These are phyloP conservation scores for Epinotia brunnichana DNA, from an alignment of 2,888 invertebrate species.

Conservation along the genomic window DNA sequence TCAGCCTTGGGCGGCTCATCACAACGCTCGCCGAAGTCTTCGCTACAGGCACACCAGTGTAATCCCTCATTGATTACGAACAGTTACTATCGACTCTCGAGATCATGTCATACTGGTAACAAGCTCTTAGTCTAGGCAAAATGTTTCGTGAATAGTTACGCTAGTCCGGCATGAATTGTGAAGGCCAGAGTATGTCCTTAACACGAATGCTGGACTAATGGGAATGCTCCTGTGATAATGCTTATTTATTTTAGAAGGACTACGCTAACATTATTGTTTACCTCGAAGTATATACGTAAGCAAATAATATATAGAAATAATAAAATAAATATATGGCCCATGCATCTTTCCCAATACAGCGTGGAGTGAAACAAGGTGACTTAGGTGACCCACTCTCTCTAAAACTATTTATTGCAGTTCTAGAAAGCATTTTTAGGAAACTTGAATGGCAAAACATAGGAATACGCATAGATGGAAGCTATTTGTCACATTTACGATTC, in stretches of 20 bases:
- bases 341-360: too few relatives aligned
- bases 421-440: too few relatives aligned
- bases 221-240: slow-evolving; percentile 31
- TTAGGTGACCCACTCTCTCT: too few relatives aligned
- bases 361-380: too few relatives aligned
- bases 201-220: slow-evolving; percentile 34
- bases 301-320: too few relatives aligned
- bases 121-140: neutral
- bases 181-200: slow-evolving; percentile 27
- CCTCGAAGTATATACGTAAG: too few relatives aligned
- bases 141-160: neutral
- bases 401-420: too few relatives aligned
- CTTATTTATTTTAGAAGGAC: slow-evolving; percentile 37
- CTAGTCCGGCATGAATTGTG: neutral
- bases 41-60: neutral
- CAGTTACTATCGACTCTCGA: neutral
- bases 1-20: neutral
- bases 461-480: too few relatives aligned
- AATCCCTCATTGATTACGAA: neutral
- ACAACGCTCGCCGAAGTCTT: neutral
- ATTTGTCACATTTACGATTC: too few relatives aligned
- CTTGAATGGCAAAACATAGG: too few relatives aligned
- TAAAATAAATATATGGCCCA: too few relatives aligned
- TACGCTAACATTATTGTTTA: slow-evolving; percentile 20
- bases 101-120: neutral